Conservation (phyloP, 2,888 invertebrate species). For the Phoenoteleia sp. region DNA sequence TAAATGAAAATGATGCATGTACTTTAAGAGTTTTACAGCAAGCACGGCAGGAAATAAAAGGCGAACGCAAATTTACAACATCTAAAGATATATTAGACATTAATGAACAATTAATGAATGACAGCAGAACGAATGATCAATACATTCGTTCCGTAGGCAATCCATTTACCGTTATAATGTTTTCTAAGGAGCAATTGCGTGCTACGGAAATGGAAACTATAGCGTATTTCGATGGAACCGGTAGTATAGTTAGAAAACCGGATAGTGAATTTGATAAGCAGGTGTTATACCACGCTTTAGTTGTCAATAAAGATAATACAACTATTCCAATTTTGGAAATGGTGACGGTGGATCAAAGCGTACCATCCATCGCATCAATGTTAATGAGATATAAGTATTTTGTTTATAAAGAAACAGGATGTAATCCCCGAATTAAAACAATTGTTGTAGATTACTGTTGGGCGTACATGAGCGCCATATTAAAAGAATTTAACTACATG, state of each 20-base stretch:
- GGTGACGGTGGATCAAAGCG: conserved; percentile 9
- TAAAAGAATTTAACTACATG: not conserved
- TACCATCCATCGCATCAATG: not conserved
- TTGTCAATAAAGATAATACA: not conserved
- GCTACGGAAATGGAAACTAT: not conserved
- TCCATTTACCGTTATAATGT: not conserved
- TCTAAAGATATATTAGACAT: not conserved
- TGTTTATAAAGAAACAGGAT: not conserved
- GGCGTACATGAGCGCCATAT: conserved; percentile 24
- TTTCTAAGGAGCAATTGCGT: not conserved
- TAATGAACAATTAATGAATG: not conserved
- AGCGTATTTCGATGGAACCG: conserved; percentile 18
- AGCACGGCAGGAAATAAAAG: not conserved
- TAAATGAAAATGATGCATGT: not conserved
- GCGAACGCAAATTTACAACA: not conserved
- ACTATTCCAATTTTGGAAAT: conserved; percentile 35
- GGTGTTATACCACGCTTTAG: conserved; percentile 18
- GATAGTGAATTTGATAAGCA: not conserved
- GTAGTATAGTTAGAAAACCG: not conserved
- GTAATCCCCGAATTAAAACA: not conserved
- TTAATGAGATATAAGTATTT: conserved; percentile 4
- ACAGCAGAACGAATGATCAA: not conserved
- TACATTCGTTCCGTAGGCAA: not conserved
- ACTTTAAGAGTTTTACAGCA: not conserved
- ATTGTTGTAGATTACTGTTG: conserved; percentile 48